Base-by-base conservation (phyloP, 2,113 vertebrate genomes). In the Abramis brama region DNA sequence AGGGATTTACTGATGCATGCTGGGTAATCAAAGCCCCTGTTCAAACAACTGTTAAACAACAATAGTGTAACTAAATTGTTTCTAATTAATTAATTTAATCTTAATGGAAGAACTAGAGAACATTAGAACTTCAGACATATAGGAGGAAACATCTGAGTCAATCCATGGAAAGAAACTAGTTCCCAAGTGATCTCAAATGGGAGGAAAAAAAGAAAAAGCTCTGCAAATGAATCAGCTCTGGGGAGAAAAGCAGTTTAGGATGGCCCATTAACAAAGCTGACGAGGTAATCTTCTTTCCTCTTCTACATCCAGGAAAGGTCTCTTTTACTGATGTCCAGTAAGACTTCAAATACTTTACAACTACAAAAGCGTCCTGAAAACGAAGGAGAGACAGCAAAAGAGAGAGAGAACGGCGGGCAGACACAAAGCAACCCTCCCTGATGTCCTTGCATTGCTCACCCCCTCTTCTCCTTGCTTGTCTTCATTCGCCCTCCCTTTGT, bases 371-470 rank as follows among this genome's bases (percentile, higher is more conserved):
- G 0, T 82, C 2, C 21, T 36, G 47, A 57, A 83, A 73, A 59
- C 43, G 45, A 50, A 50, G 25, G 36, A 19, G 6, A 45, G 36
- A 27, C 4, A 43, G 10, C 5, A 17, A 23, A 23, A 52, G 19
- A 30, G 19, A 43, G 21, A 23, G 39, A 1, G 30, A 11, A 33
- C 23, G 17, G 45, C 43, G 15, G 55, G 77, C 25, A 1, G 27
- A 87, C 30, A 87, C 30, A 86, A 86, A 47, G 36, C 87, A 76
- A 45, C 59, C 60, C 47, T 89, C 84, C 78, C 82, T 52, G 47
- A 70, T 57, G 71, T 2, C 15, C 62, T 60, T 47, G 19, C 15
- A 25, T 33, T 25, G 19, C 70, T 87, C 52, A 64, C 86, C 64
- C 82, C 15, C 74, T 85, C 45, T 57, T 57, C 60, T 47, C 17